These are phyloP conservation scores for Halictus ligatus DNA, from an alignment of 2,888 invertebrate species.

Conservation along the genomic window DNA sequence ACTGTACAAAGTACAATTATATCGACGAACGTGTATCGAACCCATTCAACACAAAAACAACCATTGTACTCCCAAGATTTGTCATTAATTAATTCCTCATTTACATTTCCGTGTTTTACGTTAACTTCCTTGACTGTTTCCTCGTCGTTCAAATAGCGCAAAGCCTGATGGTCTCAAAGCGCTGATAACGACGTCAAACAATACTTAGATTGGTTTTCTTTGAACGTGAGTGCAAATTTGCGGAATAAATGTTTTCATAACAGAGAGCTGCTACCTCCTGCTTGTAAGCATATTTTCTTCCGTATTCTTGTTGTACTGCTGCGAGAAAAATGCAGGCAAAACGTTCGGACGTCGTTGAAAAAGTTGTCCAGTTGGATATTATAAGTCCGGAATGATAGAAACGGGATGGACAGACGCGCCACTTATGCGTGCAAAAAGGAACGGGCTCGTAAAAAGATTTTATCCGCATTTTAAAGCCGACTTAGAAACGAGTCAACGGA, in stretches of 20 bases:
- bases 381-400: background rate
- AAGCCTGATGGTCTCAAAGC: background rate
- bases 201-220: background rate
- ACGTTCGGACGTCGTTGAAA: background rate
- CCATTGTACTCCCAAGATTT: background rate
- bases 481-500: slow-evolving; percentile 4
- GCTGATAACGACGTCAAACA: slow-evolving; percentile 1
- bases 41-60: background rate
- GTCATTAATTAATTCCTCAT: background rate
- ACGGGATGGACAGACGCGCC: background rate
- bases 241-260: background rate
- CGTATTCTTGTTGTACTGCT: background rate
- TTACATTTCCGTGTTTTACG: background rate
- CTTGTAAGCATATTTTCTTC: background rate
- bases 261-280: background rate
- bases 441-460: background rate
- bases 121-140: background rate
- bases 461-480: background rate
- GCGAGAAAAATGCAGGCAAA: background rate
- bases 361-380: background rate
- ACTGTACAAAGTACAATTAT: background rate
- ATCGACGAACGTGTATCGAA: background rate
- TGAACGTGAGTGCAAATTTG: background rate
- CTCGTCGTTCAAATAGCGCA: background rate
- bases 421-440: background rate